These are phyloP conservation scores for Oxyteleia sp. DNA, from an alignment of 2,888 invertebrate species.

Conservation along the genomic window DNA sequence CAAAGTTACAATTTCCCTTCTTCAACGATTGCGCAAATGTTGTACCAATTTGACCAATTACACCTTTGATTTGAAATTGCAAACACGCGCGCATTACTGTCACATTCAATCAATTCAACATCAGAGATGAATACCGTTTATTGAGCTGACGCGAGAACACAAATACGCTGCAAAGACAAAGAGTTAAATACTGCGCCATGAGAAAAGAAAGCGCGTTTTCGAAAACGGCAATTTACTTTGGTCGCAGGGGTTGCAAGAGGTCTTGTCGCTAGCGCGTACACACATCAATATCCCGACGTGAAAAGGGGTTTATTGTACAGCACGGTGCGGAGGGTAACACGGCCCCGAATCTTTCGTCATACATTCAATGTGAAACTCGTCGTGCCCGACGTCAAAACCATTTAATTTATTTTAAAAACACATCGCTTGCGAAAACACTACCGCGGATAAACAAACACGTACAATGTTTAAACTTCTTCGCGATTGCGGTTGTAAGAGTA, in stretches of 20 bases:
- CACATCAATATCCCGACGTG: conserved; percentile 46
- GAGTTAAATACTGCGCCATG: conserved; percentile 46
- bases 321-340: conserved; percentile 43
- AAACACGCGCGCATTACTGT: conserved; percentile 45
- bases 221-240: conserved; percentile 80
- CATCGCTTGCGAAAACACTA: not conserved
- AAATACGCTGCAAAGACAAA: conserved; percentile 63
- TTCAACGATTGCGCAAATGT: no score
- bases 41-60: conserved; percentile 18
- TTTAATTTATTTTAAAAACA: conserved; percentile 56
- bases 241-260: conserved; percentile 64
- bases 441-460: conserved; percentile 33
- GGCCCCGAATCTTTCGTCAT: conserved; percentile 44
- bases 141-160: conserved; percentile 51
- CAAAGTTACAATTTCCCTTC: no score
- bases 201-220: conserved; percentile 74
- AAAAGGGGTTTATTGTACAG: conserved; percentile 71
- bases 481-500: no score
- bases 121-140: conserved; percentile 18
- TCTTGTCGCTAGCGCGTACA: conserved; percentile 54
- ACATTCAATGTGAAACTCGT: conserved; percentile 37
- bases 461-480: no score
- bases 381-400: conserved; percentile 52
- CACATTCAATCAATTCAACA: conserved; percentile 10
- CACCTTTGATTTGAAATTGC: conserved; percentile 6